Percentiles rank a stretch among this genome's conserved stretches.
phyloP scores from a whole-genome alignment of 2,888 invertebrate species.

The Sesia apiformis region DNA sequence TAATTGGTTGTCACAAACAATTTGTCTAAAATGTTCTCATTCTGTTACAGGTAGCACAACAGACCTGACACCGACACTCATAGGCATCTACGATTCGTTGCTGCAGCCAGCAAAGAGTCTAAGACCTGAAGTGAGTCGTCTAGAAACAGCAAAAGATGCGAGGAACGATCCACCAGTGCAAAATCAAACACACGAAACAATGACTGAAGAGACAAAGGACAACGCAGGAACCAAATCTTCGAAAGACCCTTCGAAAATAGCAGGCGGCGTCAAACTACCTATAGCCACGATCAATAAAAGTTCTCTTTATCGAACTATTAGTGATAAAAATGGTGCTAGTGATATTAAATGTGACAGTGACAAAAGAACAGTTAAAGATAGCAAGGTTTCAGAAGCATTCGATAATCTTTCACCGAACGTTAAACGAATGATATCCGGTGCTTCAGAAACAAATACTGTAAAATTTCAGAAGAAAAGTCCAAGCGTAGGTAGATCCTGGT shows the following conservation, averaged over 20 bases:
- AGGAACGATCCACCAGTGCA: slow-evolving; percentile 60
- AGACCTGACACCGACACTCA: slow-evolving; percentile 88
- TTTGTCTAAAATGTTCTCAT: slow-evolving; percentile 9
- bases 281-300: slow-evolving; percentile 57
- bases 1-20: not conserved
- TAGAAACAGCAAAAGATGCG: slow-evolving; percentile 66
- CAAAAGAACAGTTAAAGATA: slow-evolving; percentile 50
- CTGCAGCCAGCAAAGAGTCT: slow-evolving; percentile 63
- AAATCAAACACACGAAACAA: slow-evolving; percentile 14
- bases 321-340: slow-evolving; percentile 50
- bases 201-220: slow-evolving; percentile 30
- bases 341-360: slow-evolving; percentile 31
- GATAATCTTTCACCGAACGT: slow-evolving; percentile 76
- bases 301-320: slow-evolving; percentile 60
- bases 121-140: slow-evolving; percentile 35
- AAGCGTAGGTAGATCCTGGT: slow-evolving; percentile 43
- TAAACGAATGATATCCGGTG: slow-evolving; percentile 76
- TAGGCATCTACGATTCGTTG: slow-evolving; percentile 91
- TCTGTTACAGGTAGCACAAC: slow-evolving; percentile 86
- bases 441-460: slow-evolving; percentile 52
- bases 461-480: slow-evolving; percentile 57
- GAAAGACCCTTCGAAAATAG: slow-evolving; percentile 47
- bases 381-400: slow-evolving; percentile 46
- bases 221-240: slow-evolving; percentile 21
- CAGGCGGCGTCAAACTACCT: slow-evolving; percentile 57